phyloP scores from a whole-genome alignment of 2,113 vertebrate species.

The Daboia siamensis region DNA sequence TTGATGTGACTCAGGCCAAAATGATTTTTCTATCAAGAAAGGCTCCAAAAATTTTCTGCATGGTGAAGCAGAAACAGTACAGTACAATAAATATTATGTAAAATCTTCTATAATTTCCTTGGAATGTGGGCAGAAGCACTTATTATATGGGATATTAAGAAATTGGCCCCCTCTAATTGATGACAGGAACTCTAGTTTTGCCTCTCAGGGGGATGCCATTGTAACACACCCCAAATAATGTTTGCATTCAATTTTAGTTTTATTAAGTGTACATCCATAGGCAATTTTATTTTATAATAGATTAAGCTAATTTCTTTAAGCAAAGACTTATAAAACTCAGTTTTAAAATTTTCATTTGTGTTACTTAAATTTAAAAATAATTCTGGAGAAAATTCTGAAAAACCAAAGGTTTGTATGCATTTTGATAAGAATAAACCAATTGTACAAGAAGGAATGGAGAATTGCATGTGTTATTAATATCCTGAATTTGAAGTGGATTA shows the following conservation, averaged over 20 bases:
- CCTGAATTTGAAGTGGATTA: not conserved
- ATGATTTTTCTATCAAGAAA: not conserved
- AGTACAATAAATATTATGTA: not conserved
- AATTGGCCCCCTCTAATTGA: not conserved
- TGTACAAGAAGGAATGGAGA: not conserved
- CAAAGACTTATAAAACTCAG: not conserved
- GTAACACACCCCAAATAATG: not conserved
- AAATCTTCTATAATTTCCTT: not conserved
- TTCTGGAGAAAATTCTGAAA: not conserved
- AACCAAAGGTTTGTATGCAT: not conserved
- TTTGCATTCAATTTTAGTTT: not conserved
- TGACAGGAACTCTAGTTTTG: not conserved
- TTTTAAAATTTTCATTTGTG: not conserved
- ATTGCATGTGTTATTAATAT: not conserved
- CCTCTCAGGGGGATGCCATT: not conserved
- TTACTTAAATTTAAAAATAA: not conserved
- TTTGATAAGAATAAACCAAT: not conserved
- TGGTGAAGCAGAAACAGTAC: not conserved
- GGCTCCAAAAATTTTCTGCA: not conserved
- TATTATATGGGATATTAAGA: not conserved
- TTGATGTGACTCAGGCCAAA: not conserved
- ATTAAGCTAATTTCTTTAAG: not conserved
- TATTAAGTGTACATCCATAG: not conserved
- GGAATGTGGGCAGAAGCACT: not conserved
- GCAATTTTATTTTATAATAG: not conserved